Evolutionary conservation across 2,797 vertebrate species (phyloP), one percentile per base, ranked within the genome.

Genomic region (Gallinago solitaria): DNA sequence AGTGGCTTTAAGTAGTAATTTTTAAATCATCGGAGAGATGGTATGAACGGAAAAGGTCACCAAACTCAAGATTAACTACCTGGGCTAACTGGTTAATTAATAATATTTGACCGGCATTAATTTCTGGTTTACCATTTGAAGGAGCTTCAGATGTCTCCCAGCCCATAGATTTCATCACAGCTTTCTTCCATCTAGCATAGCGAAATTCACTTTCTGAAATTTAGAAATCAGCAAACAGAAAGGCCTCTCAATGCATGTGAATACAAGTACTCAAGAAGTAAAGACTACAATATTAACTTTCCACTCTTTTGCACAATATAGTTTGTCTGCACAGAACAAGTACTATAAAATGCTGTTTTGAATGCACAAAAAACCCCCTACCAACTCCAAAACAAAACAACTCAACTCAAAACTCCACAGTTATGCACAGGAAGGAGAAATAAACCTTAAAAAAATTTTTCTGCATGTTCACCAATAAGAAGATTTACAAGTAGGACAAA

Each of bases 111-210:
- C 9, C 16, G 47, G 33, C 64, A 95, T 57, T 75, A 78, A 84
- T 47, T 61, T 94, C 50, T 93, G 98, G 96, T 98, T 98, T 98
- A 97, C 98, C 98, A 76, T 98, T 98, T 75, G 96, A 50, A 37
- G 98, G 50, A 33, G 98, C 95, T 53, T 99, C 98, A 12, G 98
- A 98, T 54, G 98, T 99, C 96, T 98, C 99, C 99, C 99, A 99
- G 95, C 98, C 99, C 98, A 99, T 99, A 89, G 99, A 98, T 76
- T 98, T 99, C 98, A 98, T 97, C 50, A 99, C 99, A 12, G 99
- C 99, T 97, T 99, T 99, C 97, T 99, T 99, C 99, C 99, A 99
- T 2, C 99, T 98, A n/a, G 98, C 98, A 76, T 99, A 99, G 39
- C 99, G 98, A 87, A 98, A 98, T 96, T 99, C 99, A 12, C 99